Percentiles rank a stretch among this genome's conserved stretches.
Evolutionary conservation across 2,113 vertebrate genomes (phyloP).

Genomic region (Rattus rattus): DNA sequence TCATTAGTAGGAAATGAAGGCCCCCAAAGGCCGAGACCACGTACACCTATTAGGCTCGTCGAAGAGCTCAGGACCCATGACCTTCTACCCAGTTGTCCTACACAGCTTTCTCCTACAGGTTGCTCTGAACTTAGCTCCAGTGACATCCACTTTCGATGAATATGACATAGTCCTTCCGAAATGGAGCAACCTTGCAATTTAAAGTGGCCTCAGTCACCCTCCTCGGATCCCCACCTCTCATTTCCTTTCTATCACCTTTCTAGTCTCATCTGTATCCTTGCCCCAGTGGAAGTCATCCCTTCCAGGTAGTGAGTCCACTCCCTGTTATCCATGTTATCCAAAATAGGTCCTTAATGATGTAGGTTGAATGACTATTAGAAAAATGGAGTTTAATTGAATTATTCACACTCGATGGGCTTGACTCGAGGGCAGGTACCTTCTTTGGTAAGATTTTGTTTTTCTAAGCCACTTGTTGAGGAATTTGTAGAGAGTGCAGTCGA

Average conservation of each 20-base stretch:
- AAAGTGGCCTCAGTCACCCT: neutral
- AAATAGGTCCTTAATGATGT: neutral
- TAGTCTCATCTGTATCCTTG: neutral
- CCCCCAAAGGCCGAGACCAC: neutral
- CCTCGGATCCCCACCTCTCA: neutral
- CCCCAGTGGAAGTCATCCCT: neutral
- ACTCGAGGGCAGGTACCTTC: conserved; percentile 2
- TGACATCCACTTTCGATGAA: neutral
- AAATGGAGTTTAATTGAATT: conserved; percentile 43
- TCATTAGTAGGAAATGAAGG: neutral
- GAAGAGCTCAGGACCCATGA: neutral
- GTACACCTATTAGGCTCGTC: neutral
- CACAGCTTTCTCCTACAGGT: neutral
- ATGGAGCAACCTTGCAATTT: neutral
- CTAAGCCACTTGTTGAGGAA: conserved; percentile 10
- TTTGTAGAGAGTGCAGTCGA: neutral
- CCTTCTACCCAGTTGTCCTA: neutral
- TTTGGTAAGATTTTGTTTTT: neutral
- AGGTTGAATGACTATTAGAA: neutral
- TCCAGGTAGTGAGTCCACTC: neutral
- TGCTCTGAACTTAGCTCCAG: neutral
- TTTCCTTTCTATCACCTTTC: neutral
- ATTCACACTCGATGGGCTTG: neutral
- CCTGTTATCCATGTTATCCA: neutral
- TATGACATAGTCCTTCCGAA: neutral